Percentiles rank a stretch among this genome's conserved stretches.
These are phyloP conservation scores for Potorous gilbertii DNA, from an alignment of 2,797 vertebrate genomes.

Conservation along the genomic window DNA sequence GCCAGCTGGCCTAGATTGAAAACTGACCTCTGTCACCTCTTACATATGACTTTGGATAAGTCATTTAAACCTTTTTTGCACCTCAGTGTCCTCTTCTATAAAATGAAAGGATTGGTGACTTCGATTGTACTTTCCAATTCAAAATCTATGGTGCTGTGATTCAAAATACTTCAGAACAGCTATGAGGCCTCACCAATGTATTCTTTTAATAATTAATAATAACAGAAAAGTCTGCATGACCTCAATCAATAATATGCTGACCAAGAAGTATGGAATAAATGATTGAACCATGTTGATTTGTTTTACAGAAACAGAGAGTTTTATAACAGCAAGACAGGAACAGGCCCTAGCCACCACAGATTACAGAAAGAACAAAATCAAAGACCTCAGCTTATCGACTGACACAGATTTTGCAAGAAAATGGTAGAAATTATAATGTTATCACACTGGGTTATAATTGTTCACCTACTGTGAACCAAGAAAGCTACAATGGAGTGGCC, in stretches of 20 bases:
- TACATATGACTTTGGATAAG: background rate
- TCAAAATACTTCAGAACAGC: background rate
- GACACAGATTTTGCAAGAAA: background rate
- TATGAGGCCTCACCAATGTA: background rate
- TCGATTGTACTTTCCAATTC: background rate
- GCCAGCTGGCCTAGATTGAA: background rate
- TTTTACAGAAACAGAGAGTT: background rate
- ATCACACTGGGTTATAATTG: background rate
- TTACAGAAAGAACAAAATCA: background rate
- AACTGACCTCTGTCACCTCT: background rate
- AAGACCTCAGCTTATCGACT: background rate
- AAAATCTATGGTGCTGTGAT: background rate
- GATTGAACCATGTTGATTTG: background rate
- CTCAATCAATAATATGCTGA: background rate
- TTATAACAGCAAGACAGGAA: background rate
- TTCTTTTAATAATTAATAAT: background rate
- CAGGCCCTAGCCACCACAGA: background rate
- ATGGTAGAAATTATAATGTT: background rate
- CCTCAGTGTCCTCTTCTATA: background rate
- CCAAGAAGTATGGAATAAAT: background rate
- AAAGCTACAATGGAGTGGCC: background rate
- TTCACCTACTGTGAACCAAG: background rate
- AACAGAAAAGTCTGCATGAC: background rate
- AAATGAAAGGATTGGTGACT: background rate
- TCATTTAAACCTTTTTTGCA: background rate